Base-by-base conservation (phyloP, 2,888 invertebrate genomes). In the Pseudococcus viburni region DNA sequence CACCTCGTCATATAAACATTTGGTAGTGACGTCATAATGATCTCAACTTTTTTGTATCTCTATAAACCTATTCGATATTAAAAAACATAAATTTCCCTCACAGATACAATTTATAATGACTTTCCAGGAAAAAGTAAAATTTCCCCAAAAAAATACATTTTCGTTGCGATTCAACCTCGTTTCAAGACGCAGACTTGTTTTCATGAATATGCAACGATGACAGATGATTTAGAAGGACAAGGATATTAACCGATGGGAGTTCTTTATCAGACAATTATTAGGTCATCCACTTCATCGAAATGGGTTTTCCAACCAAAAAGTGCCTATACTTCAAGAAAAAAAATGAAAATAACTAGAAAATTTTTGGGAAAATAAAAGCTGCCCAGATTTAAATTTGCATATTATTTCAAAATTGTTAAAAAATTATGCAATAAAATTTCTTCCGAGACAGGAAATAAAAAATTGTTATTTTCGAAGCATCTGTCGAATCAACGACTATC, bases 121-220 rank as follows among this genome's bases (percentile, higher is more conserved):
- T 73, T 73, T 73, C 19, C 19, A 7, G 12, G 68, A 33, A 73
- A 33, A 33, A 33, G 26, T 26, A 33, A 73, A 73, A 6, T 2
- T 33, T 12, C 68, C 33, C 68, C 4, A 12, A 33, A 73, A 73
- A 15, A 12, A 33, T 15, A 55, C 19, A 59, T 59, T 59, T 33
- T 73, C 15, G 26, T 2, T 33, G 33, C n/a, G 22, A 73, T 33
- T 33, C 26, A 73, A 73, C 68, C 68, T 73, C 26, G 26, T 26
- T 73, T 73, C 15, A 73, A 73, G 68, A 26, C 26, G 33, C 33
- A 73, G 68, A 73, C 68, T 22, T 73, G 68, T 73, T 73, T 73
- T 73, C 26, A 33, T 22, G 26, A 73, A 33, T 73, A 73, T 73
- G 33, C 22, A 73, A n/a, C 68, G 12, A 73, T 33, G 68, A 12